Evolutionary conservation across 1,140 invertebrate genomes (phyloP).

Genomic region (Helicoverpa armigera): DNA sequence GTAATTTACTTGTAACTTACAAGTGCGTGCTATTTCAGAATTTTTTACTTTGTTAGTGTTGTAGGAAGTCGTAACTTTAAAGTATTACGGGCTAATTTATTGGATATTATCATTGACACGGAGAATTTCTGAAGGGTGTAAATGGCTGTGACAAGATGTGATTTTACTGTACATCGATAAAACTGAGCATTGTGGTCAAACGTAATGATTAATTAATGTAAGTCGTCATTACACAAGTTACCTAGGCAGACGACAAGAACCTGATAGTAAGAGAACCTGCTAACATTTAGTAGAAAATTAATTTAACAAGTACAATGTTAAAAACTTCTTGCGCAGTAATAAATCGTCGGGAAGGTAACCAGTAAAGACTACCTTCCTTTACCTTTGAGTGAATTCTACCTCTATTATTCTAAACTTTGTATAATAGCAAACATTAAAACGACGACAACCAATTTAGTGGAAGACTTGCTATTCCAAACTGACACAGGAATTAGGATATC

Average conservation of each 20-base stretch:
- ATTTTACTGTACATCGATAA: not conserved
- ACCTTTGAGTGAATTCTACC: no score
- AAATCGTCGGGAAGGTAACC: no score
- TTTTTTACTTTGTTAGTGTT: slow-evolving; percentile 18
- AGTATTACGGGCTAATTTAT: slow-evolving; percentile 4
- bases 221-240: not conserved
- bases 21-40: slow-evolving; percentile 25
- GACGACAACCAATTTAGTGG: not conserved
- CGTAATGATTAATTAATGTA: not conserved
- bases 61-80: slow-evolving; percentile 21
- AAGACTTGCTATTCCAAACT: slow-evolving; percentile 34
- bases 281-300: no score
- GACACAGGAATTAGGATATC: slow-evolving; percentile 67
- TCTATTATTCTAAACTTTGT: no score
- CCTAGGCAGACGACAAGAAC: not conserved
- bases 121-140: slow-evolving; percentile 6
- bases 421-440: no score
- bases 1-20: slow-evolving; percentile 22
- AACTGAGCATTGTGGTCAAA: not conserved
- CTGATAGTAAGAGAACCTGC: not conserved
- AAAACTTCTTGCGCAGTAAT: no score
- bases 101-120: not conserved
- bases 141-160: not conserved
- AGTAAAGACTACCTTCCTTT: no score
- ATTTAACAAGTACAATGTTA: no score